Evolutionary conservation across 2,888 invertebrate genomes (phyloP).

Genomic region (Axea sp.): DNA sequence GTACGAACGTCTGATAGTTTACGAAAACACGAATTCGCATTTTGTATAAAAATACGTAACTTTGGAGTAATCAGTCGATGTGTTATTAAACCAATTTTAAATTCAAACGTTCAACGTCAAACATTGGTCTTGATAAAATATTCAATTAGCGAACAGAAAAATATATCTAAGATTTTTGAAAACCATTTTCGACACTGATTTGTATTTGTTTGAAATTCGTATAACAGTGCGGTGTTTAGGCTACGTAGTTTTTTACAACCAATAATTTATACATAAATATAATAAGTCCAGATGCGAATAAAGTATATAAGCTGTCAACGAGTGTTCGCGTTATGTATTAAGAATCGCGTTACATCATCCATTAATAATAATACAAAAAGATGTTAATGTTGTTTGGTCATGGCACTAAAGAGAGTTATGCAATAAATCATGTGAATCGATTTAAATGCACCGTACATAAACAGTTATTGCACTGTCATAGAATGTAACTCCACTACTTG

Average conservation of each 20-base stretch:
- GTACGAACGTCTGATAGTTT: conserved; percentile 68
- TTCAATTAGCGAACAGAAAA: too few species aligned
- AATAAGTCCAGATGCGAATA: conserved; percentile 29
- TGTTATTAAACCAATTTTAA: too few species aligned
- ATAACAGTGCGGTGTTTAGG: too few species aligned
- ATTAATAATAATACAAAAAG: conserved; percentile 41
- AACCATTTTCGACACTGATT: too few species aligned
- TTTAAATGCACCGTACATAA: conserved; percentile 44
- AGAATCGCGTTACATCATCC: conserved; percentile 39
- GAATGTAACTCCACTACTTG: conserved; percentile 28
- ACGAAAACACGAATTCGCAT: conserved; percentile 14
- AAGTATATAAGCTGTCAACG: conserved; percentile 50
- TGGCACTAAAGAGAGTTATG: conserved; percentile 56
- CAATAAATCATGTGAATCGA: conserved; percentile 56
- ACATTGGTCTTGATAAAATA: too few species aligned
- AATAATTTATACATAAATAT: conserved; percentile 9
- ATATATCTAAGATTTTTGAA: too few species aligned
- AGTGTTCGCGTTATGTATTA: conserved; percentile 46
- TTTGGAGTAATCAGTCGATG: too few species aligned
- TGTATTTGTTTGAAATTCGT: too few species aligned
- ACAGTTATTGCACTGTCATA: conserved; percentile 47
- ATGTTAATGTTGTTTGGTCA: conserved; percentile 53
- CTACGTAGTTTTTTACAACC: too few species aligned
- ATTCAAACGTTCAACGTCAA: too few species aligned
- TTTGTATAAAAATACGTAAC: conserved; percentile 27